Evolutionary conservation across 2,888 invertebrate species (phyloP), one percentile per base, ranked within the genome.

Genomic region (Bursaphelenchus okinawaensis): DNA sequence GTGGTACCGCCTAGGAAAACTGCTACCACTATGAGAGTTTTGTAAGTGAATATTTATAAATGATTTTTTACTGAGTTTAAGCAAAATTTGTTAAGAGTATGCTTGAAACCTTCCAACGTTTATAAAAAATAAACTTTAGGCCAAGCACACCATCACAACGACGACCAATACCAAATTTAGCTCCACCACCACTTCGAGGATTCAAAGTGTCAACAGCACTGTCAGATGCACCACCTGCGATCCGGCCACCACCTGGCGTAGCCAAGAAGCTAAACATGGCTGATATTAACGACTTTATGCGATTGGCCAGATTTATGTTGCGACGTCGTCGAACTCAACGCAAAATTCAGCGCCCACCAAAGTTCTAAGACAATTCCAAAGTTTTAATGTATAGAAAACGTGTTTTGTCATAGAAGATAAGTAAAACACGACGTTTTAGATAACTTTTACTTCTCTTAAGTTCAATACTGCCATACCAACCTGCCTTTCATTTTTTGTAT

Each of bases 221-320:
- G 40, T 16, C 12, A 3, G 40, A 40, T n/a, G 40, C 40, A 16
- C 40, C 40, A 1, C 54, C 54, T 22, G 54, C 22, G 12, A 54
- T 54, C 20, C 22, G 24, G 19, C 54, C 54, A 6, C 54, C 54
- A 12, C 22, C 22, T 3, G 54, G 54, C 54, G 54, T 54, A 16
- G 54, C 54, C 12, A 54, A 26, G 24, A 54, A 54, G 6, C 54
- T 54, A 16, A 54, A 54, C 54, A 26, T 23, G 54, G 54, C 54
- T 4, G 19, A 54, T 16, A 22, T 54, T 22, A 54, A 54, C 22
- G 54, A 54, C 24, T 54, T 54, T 22, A 54, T 54, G 54, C 2
- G 54, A 6, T 22, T 54, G 1, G 54, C 54, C 22, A 1, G 24
- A 54, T 26, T 54, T 22, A 54, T 54, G 54, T 16, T 20, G 12